These are phyloP conservation scores for Ceryle rudis DNA, from an alignment of 2,797 vertebrate species.

Conservation along the genomic window DNA sequence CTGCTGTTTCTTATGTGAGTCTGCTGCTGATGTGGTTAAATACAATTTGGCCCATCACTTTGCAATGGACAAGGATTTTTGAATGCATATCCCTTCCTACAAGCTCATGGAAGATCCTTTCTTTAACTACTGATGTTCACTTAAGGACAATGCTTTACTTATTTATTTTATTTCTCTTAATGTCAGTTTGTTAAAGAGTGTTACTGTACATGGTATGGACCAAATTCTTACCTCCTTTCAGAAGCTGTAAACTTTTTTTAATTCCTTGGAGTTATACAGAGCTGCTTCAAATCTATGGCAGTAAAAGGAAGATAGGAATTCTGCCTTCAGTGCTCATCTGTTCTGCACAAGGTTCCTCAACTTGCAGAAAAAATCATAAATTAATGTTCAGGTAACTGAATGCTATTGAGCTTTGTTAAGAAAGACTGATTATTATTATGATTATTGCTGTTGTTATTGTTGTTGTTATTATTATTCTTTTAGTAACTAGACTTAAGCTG, in stretches of 20 bases:
- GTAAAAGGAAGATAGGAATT: background rate
- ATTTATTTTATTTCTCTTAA: background rate
- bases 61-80: background rate
- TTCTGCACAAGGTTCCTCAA: background rate
- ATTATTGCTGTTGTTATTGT: background rate
- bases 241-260: background rate
- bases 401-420: background rate
- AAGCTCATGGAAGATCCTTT: background rate
- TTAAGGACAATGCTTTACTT: background rate
- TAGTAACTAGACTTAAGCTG: background rate
- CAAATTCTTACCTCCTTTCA: background rate
- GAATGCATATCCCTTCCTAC: background rate
- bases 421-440: background rate
- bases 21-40: constrained; percentile 32
- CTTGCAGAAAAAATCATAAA: background rate
- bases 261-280: background rate
- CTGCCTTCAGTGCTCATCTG: background rate
- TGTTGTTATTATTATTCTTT: background rate
- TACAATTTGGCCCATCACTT: background rate
- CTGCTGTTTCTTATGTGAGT: constrained; percentile 2
- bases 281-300: background rate
- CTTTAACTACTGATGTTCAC: background rate
- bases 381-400: background rate
- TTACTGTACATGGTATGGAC: background rate
- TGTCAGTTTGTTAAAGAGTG: background rate